Evolutionary conservation across 2,113 vertebrate genomes (phyloP), one percentile per base, ranked within the genome.

Genomic region (Felis chaus): DNA sequence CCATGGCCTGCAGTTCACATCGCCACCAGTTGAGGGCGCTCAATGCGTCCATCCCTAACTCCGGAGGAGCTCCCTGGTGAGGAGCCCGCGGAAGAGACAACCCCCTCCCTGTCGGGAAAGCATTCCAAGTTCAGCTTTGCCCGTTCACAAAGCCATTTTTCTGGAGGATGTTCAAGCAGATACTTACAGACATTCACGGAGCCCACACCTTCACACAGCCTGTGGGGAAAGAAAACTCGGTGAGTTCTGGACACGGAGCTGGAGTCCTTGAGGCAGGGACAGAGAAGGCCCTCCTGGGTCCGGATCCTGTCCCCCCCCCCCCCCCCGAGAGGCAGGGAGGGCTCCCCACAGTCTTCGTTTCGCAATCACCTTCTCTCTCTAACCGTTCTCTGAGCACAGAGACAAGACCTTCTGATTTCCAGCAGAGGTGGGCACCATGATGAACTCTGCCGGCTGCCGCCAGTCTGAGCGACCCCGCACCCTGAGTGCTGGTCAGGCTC

Each of bases 151-250:
- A 89, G 31, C 27, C 61, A 33, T 36, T 23, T 76, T 57, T 68
- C 66, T 63, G 23, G 12, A 1, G 1, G 66, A 19, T 11, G n/a
- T 61, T 74, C 7, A 29, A 39, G 66, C 19, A 85, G 61, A 50
- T 97, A 98, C 98, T 98, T 92, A 98, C 98, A 97, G 69, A 98
- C 97, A 76, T 98, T 98, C 86, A 98, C 98, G 0, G 98, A 91
- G 39, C 91, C 95, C 61, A 98, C 97, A 6, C 97, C 98, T 94
- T 98, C 97, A 12, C 97, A 98, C 89, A 98, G 65, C 97, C 98
- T 98, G 36, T 1, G 11, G 50, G 63, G 36, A 89, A 91, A 95
- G 73, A 94, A 91, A 85, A 61, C 7, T 13, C 74, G 0, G 5
- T 95, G 86, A 97, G 85, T 4, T 85, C 18, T 9, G 61, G 23